Base-by-base conservation (phyloP, 2,113 vertebrate genomes). In the Gadus macrocephalus region DNA sequence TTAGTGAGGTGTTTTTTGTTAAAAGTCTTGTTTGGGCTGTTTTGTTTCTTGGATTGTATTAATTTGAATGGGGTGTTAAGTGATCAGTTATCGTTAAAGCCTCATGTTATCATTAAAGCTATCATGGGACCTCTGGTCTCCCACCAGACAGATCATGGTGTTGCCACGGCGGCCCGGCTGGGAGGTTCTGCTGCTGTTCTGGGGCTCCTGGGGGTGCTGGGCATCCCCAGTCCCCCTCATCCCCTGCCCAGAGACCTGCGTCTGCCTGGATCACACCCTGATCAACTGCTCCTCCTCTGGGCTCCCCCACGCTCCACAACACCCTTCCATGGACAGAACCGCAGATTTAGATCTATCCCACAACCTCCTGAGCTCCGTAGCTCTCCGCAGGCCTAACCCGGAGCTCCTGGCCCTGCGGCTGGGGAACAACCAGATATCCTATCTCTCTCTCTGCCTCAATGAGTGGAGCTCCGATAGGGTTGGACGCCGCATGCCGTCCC, bases 261-360 rank as follows among this genome's bases (percentile, higher is more conserved):
- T 68, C 61, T 91, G 91, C 78, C 80, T 73, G 53, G 58, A 12
- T 8, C 73, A 53, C 19, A 22, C 63, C 1, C 69, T 86, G 15
- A 11, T 92, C 53, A 91, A 93, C 82, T 93, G 92, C 66, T 89
- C 91, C 25, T 89, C 82, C 61, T 60, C 83, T 1, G 85, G 87
- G 19, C 81, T 92, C 4, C 79, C 82, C 20, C 42, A 7, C 0
- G 72, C 74, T 7, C 87, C 90, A 0, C 70, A 20, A 12, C 73
- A 53, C 53, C 42, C 74, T 90, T 70, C 83, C 66, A 28, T 71
- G 73, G 73, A 78, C 75, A 6, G 75, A 49, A 49, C 87, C 53
- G 62, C 77, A 0, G 72, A 82, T 16, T 73, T 93, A 16, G 89
- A 93, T 82, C 68, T 93, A 66, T 90, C 91, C 16, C 81, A 89